Base-by-base conservation (phyloP, 2,113 vertebrate genomes). In the Rhadina sibilatrix region DNA sequence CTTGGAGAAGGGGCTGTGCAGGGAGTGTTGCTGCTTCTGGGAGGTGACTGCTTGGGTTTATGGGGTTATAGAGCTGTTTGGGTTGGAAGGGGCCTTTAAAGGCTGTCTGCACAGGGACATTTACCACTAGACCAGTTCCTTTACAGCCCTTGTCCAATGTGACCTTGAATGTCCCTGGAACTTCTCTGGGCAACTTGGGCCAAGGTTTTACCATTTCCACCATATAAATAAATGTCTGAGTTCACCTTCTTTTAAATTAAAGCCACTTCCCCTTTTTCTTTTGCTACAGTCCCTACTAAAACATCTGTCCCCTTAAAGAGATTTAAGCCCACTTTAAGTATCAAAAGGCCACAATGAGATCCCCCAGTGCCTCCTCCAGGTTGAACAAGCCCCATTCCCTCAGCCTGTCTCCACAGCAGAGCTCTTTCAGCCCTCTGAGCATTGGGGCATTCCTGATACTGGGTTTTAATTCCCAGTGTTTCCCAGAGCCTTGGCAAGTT, bases 321-420 rank as follows among this genome's bases (percentile, higher is more conserved):
- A 19, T 66, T 74, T 44, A 65, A 65, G 25, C 21, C 10, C 14
- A 3, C 27, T 74, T 28, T 13, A 33, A 24, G 19, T 74, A 17
- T 30, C 0, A 0, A 37, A 65, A 52, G 27, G 23, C 52, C 68
- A 4, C 60, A 38, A 0, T 44, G 44, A 52, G 52, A 44, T 44
- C 31, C 53, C 27, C 12, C 0, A 0, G 50, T 28, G 8, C 35
- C 19, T 64, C 11, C 21, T 31, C 50, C 37, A 50, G 59, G 27
- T 0, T 65, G 22, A 72, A 33, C 23, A 81, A 4, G 1, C 19
- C 21, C 33, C 52, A 22, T 65, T 89, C 52, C 23, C 52, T 65
- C 68, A 65, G 59, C 15, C 76, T 37, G 59, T 4, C 5, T n/a
- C 25, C 42, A 42, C 0, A 47, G 65, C 84, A 71, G n/a, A 54